These are phyloP conservation scores for Xerus rutilus DNA, from an alignment of 2,797 vertebrate genomes.

Conservation along the genomic window DNA sequence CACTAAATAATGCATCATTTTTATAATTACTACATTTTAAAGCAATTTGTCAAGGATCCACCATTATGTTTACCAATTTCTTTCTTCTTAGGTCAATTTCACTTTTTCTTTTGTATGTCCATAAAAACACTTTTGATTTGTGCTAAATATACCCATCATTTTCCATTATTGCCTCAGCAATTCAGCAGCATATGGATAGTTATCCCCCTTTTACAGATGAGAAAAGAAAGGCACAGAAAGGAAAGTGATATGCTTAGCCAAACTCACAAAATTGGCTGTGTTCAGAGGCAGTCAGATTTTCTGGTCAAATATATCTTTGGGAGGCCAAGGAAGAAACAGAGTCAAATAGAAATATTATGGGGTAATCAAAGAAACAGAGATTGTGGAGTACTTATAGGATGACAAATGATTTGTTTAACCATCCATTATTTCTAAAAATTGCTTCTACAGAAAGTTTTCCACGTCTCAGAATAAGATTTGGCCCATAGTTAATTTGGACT, in stretches of 20 bases:
- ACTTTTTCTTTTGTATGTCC: neutral
- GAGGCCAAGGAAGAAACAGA: neutral
- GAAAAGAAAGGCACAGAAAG: neutral
- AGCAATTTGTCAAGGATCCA: neutral
- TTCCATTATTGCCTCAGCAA: neutral
- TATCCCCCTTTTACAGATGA: slow-evolving; percentile 33
- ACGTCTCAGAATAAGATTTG: neutral
- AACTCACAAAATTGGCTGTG: neutral
- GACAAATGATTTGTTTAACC: neutral
- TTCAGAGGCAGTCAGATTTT: neutral
- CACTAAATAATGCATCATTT: neutral
- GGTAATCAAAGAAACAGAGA: slow-evolving; percentile 4
- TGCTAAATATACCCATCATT: neutral
- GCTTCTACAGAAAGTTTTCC: neutral
- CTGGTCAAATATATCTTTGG: neutral
- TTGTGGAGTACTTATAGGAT: neutral
- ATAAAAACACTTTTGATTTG: neutral
- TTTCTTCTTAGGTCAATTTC: neutral
- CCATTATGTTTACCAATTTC: neutral
- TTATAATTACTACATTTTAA: slow-evolving; percentile 2
- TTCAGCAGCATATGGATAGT: slow-evolving; percentile 19
- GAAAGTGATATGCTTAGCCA: neutral
- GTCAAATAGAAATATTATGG: slow-evolving; percentile 18
- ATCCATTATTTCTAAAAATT: neutral
- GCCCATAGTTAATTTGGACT: neutral